Base-by-base conservation (phyloP, 2,797 vertebrate species). In the Phoeniculus purpureus region DNA sequence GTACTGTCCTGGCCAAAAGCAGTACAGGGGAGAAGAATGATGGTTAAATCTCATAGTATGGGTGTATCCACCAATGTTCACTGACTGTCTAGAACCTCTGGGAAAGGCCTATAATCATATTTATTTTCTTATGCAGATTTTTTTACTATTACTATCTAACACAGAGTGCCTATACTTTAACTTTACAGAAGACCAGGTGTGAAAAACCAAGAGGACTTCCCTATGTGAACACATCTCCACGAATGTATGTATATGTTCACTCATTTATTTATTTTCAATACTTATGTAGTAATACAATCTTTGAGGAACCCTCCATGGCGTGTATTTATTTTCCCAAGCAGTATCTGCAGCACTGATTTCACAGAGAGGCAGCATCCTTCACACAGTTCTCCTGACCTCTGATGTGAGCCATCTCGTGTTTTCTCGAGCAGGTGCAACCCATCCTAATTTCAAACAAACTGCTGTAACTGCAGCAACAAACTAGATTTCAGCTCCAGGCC, bases 341-440 rank as follows among this genome's bases (percentile, higher is more conserved):
- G 34, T 84, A 23, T 71, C 34, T 79, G 43, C 12, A 18, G 15
- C 34, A 67, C 48, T 25, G 34, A 50, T 43, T 29, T 9, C 18
- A 61, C 0, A 0, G n/a, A 12, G 12, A 21, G 6, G 48, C 11
- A 37, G 34, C 31, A 58, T 0, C 0, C 17, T 76, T 20, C 45
- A 12, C 22, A 67, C 1, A 0, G 56, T 12, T 71, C 80, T 85
- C 15, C 73, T 37, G 34, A 25, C 25, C 81, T 68, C 74, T 91
- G 89, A 94, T 73, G 67, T 48, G 60, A 94, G 60, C 6, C 1
- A 32, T 79, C 56, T 78, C 83, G 82, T 87, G 67, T 64, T 76
- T 92, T 76, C 77, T 76, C 34, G 34, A 58, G 93, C 80, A 96
- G 85, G 89, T 93, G 87, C 56, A 86, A 26, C 31, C 76, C 64